Conservation (phyloP, 2,888 invertebrate genomes). For the Aproaerema taeniolella region DNA sequence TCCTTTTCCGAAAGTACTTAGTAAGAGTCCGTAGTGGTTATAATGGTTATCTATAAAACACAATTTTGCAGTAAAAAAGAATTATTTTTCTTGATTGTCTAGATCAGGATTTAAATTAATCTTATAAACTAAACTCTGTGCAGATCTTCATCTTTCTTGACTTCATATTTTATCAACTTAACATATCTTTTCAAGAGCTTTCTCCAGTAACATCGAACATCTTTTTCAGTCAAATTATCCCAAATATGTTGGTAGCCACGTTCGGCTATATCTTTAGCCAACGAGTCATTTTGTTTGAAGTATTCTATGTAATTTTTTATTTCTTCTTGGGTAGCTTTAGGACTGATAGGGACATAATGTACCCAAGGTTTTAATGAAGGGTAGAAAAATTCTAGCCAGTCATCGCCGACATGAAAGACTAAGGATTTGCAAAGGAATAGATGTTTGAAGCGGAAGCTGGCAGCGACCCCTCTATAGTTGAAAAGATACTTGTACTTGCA, state of each 20-base stretch:
- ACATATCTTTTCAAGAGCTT: slow-evolving; percentile 85
- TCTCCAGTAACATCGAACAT: slow-evolving; percentile 93
- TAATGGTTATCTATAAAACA: no score
- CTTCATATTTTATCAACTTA: slow-evolving; percentile 82
- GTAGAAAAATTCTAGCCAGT: slow-evolving; percentile 98
- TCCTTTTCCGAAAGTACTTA: no score
- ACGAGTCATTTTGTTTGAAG: slow-evolving; percentile 84
- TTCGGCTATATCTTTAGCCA: slow-evolving; percentile 87
- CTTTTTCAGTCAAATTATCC: slow-evolving; percentile 87
- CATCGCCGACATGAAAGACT: slow-evolving; percentile 95
- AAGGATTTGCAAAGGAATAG: slow-evolving; percentile 94
- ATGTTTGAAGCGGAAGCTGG: slow-evolving; percentile 97
- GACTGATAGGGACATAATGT: slow-evolving; percentile 92
- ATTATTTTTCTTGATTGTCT: no score
- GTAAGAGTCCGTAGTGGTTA: no score
- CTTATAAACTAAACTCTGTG: no score
- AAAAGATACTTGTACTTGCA: slow-evolving; percentile 96
- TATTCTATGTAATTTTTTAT: slow-evolving; percentile 86
- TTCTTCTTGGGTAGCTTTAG: slow-evolving; percentile 80
- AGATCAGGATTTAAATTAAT: no score
- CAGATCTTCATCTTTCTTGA: slow-evolving; percentile 63
- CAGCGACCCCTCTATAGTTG: slow-evolving; percentile 97
- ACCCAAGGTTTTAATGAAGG: slow-evolving; percentile 94
- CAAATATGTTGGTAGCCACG: slow-evolving; percentile 90
- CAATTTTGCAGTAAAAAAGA: no score